phyloP scores from a whole-genome alignment of 2,888 invertebrate genomes.

The Cephus spinipes region DNA sequence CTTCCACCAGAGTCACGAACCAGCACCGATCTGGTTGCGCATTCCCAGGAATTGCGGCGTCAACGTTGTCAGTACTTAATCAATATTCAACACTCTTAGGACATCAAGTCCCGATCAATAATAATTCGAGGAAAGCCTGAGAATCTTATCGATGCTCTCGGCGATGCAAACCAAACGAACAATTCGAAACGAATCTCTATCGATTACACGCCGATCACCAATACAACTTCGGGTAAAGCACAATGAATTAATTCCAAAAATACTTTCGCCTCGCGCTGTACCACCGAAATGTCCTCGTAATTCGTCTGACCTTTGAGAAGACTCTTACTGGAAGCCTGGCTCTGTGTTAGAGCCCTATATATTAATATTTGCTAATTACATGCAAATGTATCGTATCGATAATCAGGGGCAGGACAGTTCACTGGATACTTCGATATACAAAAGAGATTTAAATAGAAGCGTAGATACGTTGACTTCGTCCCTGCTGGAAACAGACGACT shows the following conservation, averaged over 20 bases:
- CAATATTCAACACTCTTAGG: not conserved
- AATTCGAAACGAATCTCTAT: not conserved
- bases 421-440: conserved; percentile 12
- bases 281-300: not conserved
- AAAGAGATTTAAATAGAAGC: conserved; percentile 3
- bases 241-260: not conserved
- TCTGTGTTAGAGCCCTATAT: not conserved
- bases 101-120: not conserved
- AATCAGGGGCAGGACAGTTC: conserved; percentile 15
- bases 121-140: not conserved
- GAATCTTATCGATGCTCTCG: not conserved
- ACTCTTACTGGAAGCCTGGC: not conserved
- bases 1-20: conserved; percentile 26
- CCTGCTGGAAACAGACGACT: not conserved
- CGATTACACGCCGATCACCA: not conserved
- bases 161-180: not conserved
- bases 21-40: conserved; percentile 3
- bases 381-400: conserved; percentile 23
- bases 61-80: not conserved
- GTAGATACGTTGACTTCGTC: not conserved
- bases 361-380: conserved; percentile 14
- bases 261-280: not conserved
- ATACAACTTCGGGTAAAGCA: not conserved
- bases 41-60: not conserved
- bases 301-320: conserved; percentile 3